Base-by-base conservation (phyloP, 2,113 vertebrate species). In the Pogonocichla stellata region DNA sequence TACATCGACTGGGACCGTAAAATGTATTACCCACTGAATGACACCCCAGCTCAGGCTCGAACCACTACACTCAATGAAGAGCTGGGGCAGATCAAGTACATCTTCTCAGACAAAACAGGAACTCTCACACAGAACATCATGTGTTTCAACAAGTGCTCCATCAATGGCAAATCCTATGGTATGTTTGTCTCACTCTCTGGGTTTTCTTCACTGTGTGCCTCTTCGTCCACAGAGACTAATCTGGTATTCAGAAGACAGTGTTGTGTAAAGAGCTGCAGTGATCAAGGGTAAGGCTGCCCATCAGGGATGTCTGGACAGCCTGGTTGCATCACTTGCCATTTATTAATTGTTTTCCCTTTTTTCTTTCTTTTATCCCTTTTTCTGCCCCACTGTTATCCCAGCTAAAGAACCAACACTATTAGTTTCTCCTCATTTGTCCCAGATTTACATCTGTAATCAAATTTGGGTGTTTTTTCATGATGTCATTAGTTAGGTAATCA, bases 91-190 rank as follows among this genome's bases (percentile, higher is more conserved):
- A 99, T 99, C 96, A 98, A 99, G 87, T 99, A 99, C 81, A 98
- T 99, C 95, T 99, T 99, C 97, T 99, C 99, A 2, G 99, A 99
- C 97, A 99, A 99, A 97, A 99, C 99, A 1, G 99, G 99, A 58
- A 99, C 99, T 19, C 98, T 99, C 93, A 99, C 99, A 9, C 99
- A 99, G 97, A 99, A 99, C 95, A 98, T 99, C 97, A 99, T 99
- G 99, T 96, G 97, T 77, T 99, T 99, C 97, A 99, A 98, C 95
- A 99, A 98, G 88, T 99, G 99, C 96, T 99, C 99, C 90, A 99
- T 99, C 96, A 98, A 98, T 2, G 98, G 99, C 36, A 99, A 95
- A 74, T 90, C 95, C n/a, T 99, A 99, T 0, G 99, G 99, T 99
- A 98, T 15, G 90, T 62, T 93, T n/a, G 19, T 81, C 54, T 83